Conservation (phyloP, 2,888 invertebrate species). For the Hyppa rectilinea region DNA sequence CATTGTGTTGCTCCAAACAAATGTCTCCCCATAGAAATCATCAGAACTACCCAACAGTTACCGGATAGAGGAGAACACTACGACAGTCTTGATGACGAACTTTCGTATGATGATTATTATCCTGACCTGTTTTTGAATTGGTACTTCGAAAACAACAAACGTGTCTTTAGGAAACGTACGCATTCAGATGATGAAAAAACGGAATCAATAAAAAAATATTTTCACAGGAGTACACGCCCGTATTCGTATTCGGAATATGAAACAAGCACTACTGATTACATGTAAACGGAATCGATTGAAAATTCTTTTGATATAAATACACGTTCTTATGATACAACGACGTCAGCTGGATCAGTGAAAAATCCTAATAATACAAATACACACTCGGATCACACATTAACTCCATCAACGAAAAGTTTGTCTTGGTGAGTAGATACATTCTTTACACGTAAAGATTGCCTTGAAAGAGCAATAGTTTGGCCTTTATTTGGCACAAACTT, state of each 20-base stretch:
- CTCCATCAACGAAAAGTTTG: neutral
- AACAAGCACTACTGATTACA: neutral
- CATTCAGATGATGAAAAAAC: constrained; percentile 4
- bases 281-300: neutral
- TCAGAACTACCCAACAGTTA: too few relatives aligned
- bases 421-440: constrained; percentile 38
- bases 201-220: neutral
- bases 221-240: constrained; percentile 4
- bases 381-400: neutral
- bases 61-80: neutral
- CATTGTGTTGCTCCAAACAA: constrained; percentile 37
- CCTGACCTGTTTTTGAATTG: neutral
- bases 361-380: neutral
- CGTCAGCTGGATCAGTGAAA: neutral
- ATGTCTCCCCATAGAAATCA: constrained; percentile 10
- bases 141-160: neutral
- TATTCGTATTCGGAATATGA: constrained; percentile 30
- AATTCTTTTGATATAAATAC: neutral
- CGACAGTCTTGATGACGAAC: neutral
- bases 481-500: too few relatives aligned
- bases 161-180: neutral
- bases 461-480: too few relatives aligned
- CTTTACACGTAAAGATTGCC: neutral
- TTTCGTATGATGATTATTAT: constrained; percentile 5
- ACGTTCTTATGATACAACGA: neutral